Base-by-base conservation (phyloP, 64 coral and sea anemone species). In the Montipora foliosa region DNA sequence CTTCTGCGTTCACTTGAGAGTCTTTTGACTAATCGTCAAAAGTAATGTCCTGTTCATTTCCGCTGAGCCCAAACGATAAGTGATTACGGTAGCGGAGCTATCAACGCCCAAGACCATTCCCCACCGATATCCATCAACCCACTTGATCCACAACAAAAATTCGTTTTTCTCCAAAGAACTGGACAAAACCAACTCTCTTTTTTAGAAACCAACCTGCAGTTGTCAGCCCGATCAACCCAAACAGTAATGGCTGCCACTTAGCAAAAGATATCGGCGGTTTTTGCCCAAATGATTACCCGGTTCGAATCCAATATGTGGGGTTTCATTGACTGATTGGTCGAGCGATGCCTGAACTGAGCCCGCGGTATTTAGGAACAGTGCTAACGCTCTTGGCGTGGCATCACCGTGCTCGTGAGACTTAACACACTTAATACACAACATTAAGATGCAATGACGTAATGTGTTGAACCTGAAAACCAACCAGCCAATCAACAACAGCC, bases 381-480 rank as follows among this genome's bases (percentile, higher is more conserved):
- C 68, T 90, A 90, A 90, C 89, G 82, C 55, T 80, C 80, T 55
- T 77, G 80, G 80, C 89, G 96, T 94, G 89, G 84, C 88, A 98
- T 98, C 94, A 98, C 96, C 88, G 82, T 44, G 53, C 82, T 68
- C 66, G 82, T 86, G 82, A 86, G 19, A 72, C 16, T 21, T 22
- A n/a, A 86, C 45, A 86, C 82, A 72, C 83, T 90, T 90, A 75
- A 83, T 95, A 95, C 93, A 95, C 93, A 95, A 95, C 91, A 98
- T 98, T 95, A 91, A 95, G 90, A 98, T 92, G 80, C 57, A 84
- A 94, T 98, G 96, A 98, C 93, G 96, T 98, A 98, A 98, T 98
- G 89, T 89, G 90, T 87, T 94, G 96, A 98, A 74, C 96, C 96
- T 98, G 91, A 91, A 98, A 89, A 95, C 79, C 69, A 47, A 49